Evolutionary conservation across 2,797 vertebrate genomes (phyloP).

Genomic region (Sebastes kiyomatsui): DNA sequence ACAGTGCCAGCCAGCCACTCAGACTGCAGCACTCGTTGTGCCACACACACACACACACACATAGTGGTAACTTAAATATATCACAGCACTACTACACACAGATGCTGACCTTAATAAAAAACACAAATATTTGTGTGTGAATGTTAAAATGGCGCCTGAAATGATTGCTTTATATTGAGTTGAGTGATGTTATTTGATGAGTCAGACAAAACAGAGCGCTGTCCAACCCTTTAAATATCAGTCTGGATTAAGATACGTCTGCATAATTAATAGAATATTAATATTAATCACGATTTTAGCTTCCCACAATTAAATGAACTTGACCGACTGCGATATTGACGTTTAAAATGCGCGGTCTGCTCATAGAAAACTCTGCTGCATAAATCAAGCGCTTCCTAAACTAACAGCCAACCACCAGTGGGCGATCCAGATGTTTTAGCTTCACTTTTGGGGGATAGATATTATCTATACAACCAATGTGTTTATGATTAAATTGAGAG

Average conservation of each 20-base stretch:
- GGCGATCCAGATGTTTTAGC: no score
- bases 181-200: neutral
- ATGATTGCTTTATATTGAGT: neutral
- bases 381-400: no score
- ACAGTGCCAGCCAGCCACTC: conserved; percentile 65
- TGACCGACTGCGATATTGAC: no score
- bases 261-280: no score
- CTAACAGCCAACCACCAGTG: no score
- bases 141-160: neutral
- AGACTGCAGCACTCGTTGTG: conserved; percentile 54
- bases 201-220: neutral
- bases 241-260: neutral
- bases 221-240: neutral
- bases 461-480: no score
- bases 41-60: conserved; percentile 6
- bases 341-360: no score
- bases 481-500: no score
- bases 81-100: neutral
- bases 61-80: conserved; percentile 7
- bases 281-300: no score
- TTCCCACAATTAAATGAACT: no score
- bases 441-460: no score
- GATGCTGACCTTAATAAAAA: neutral
- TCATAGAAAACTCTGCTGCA: no score
- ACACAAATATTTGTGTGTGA: neutral